These are phyloP conservation scores for Drosophila prolongata DNA, from an alignment of 2,888 invertebrate genomes.

Conservation along the genomic window DNA sequence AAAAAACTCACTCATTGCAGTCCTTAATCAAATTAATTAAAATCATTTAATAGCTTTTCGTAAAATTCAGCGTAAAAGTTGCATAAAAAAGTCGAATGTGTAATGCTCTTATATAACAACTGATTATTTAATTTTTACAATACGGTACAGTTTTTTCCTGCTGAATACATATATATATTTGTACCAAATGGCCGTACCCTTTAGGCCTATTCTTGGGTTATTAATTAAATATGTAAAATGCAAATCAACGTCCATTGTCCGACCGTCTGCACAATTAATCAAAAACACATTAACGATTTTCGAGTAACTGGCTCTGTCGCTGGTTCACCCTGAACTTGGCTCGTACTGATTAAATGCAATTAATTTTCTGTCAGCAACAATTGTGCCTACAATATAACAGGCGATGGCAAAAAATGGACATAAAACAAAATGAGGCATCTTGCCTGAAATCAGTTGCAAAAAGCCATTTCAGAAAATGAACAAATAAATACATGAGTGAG, in stretches of 20 bases:
- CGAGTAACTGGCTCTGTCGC: slow-evolving; percentile 1
- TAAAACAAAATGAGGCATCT: slow-evolving; percentile 41
- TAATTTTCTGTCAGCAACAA: slow-evolving; percentile 75
- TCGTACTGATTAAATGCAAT: slow-evolving; percentile 69
- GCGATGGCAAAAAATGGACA: slow-evolving; percentile 34
- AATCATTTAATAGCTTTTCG: slow-evolving; percentile 22
- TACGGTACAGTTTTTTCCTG: neutral
- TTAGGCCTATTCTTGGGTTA: slow-evolving; percentile 21
- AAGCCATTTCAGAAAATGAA: slow-evolving; percentile 42
- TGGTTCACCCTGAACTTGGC: slow-evolving; percentile 27
- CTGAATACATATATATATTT: slow-evolving; percentile 1
- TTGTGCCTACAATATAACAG: slow-evolving; percentile 52
- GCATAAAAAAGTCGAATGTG: neutral
- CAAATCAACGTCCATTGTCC: slow-evolving; percentile 41
- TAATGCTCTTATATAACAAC: slow-evolving; percentile 17
- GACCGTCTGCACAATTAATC: slow-evolving; percentile 44
- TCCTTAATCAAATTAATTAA: slow-evolving; percentile 51
- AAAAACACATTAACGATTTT: slow-evolving; percentile 54
- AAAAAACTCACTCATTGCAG: slow-evolving; percentile 9
- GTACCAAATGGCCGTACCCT: neutral
- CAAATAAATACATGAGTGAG: slow-evolving; percentile 44
- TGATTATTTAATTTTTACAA: slow-evolving; percentile 4
- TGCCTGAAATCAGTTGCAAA: slow-evolving; percentile 44
- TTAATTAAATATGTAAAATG: slow-evolving; percentile 49
- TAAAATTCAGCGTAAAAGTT: neutral